Evolutionary conservation across 2,888 invertebrate species (phyloP), one percentile per base, ranked within the genome.

Genomic region (Bellardia bayeri): DNA sequence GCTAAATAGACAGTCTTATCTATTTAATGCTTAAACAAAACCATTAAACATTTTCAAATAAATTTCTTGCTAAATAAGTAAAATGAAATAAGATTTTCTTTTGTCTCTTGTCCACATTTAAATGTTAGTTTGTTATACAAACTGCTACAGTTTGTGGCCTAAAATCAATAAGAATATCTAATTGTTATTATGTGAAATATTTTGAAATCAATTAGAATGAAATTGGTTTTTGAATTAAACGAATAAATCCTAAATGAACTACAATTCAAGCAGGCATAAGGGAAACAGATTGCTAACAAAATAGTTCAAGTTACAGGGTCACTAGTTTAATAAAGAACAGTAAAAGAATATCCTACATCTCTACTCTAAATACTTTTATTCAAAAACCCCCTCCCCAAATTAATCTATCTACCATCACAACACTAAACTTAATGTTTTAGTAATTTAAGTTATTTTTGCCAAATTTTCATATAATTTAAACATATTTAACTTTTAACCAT

Each of bases 401-500:
- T 9, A 80, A 51, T 63, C 51, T 30, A 61, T 63, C 3, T 40
- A 33, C 9, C 6, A 30, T 30, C 51, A 23, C n/a, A 61, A 33
- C 8, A 40, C 61, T 54, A 1, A 61, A 23, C 9, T 40, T 14
- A 71, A 51, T 61, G 9, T 33, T 1, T 49, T 16, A 6, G 33
- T 49, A 40, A 8, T 68, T 68, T 3, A 16, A 8, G 13, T 56
- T 56, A 56, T 2, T 51, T 51, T 51, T 76, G 63, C 42, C 51
- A 83, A 83, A 72, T 51, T 54, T 23, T 13, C 11, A 33, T 13
- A 14, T 66, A 54, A 33, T 63, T 54, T 74, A 66, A 23, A 69
- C 64, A 58, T 69, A 68, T 80, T 82, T 72, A 56, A 74, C 82
- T 79, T 82, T 86, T 82, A 82, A 74, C 66, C 82, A 76, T 64